These are phyloP conservation scores for Catocala nupta DNA, from an alignment of 2,888 invertebrate species.

Conservation along the genomic window DNA sequence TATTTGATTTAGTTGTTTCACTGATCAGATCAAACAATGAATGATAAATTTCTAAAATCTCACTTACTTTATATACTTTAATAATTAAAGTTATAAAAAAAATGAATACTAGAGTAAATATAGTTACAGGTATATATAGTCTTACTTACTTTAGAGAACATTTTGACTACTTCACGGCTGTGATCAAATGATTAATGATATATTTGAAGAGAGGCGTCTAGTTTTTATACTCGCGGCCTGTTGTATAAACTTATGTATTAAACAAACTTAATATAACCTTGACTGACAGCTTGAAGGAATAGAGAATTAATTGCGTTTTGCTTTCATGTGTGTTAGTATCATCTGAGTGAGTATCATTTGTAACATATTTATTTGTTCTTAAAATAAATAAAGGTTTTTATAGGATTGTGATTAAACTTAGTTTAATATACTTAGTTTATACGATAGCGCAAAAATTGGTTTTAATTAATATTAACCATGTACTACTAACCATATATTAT, in stretches of 20 bases:
- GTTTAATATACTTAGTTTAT: too few relatives aligned
- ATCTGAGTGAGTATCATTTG: too few relatives aligned
- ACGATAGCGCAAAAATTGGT: too few relatives aligned
- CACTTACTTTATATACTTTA: conserved; percentile 46
- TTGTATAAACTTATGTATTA: conserved; percentile 15
- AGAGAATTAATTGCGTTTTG: not conserved
- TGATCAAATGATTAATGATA: conserved; percentile 31
- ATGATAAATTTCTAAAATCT: conserved; percentile 46
- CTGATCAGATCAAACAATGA: conserved; percentile 56
- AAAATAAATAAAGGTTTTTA: too few relatives aligned
- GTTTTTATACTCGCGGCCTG: conserved; percentile 43
- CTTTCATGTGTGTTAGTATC: too few relatives aligned
- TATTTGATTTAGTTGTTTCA: conserved; percentile 49
- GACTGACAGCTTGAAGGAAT: conserved; percentile 24
- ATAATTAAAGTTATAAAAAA: too few relatives aligned
- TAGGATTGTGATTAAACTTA: too few relatives aligned
- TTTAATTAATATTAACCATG: too few relatives aligned
- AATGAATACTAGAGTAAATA: too few relatives aligned
- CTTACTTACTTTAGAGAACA: conserved; percentile 43
- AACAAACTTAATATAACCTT: conserved; percentile 32
- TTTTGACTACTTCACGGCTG: conserved; percentile 24
- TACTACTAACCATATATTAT: too few relatives aligned
- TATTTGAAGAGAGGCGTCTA: conserved; percentile 13
- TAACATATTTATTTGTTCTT: too few relatives aligned
- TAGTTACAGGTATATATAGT: not conserved